Percentiles rank a stretch among this genome's conserved stretches.
These are phyloP conservation scores for Gari tellinella DNA, from an alignment of 2,888 invertebrate species.

Conservation along the genomic window DNA sequence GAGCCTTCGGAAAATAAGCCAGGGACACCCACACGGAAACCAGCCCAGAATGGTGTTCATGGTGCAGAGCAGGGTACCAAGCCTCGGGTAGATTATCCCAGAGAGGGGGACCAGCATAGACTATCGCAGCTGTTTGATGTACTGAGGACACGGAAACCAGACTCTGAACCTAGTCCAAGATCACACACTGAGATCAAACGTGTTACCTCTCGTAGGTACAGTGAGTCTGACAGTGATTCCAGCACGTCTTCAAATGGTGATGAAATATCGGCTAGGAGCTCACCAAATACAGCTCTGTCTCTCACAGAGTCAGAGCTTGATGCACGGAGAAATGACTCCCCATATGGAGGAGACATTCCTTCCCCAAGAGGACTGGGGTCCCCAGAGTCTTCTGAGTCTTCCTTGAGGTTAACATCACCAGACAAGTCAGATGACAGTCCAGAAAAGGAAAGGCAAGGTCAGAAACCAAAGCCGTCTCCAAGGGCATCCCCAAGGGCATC, in stretches of 20 bases:
- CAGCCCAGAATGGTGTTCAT: conserved; percentile 45
- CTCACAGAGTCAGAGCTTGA: conserved; percentile 59
- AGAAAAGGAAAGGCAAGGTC: conserved; percentile 5
- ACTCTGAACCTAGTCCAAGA: conserved; percentile 11
- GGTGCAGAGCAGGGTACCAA: conserved; percentile 37
- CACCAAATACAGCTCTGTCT: conserved; percentile 46
- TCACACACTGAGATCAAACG: conserved; percentile 52
- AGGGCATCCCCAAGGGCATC: conserved; percentile 38
- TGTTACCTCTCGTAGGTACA: conserved; percentile 55
- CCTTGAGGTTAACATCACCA: neutral
- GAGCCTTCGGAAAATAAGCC: conserved; percentile 16
- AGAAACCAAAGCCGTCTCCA: conserved; percentile 29
- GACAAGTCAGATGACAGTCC: neutral
- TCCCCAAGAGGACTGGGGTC: conserved; percentile 29
- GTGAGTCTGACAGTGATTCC: conserved; percentile 66
- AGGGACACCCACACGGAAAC: conserved; percentile 16
- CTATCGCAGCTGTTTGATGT: conserved; percentile 69
- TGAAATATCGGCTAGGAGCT: conserved; percentile 30
- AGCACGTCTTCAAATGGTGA: conserved; percentile 60
- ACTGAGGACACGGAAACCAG: conserved; percentile 55
- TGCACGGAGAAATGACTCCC: conserved; percentile 38
- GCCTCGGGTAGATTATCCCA: conserved; percentile 68
- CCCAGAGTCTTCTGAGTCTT: conserved; percentile 12
- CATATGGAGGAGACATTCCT: conserved; percentile 15
- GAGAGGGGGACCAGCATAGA: conserved; percentile 72